Evolutionary conservation across 2,113 vertebrate genomes (phyloP), one percentile per base, ranked within the genome.

Genomic region (Xerus inauris): DNA sequence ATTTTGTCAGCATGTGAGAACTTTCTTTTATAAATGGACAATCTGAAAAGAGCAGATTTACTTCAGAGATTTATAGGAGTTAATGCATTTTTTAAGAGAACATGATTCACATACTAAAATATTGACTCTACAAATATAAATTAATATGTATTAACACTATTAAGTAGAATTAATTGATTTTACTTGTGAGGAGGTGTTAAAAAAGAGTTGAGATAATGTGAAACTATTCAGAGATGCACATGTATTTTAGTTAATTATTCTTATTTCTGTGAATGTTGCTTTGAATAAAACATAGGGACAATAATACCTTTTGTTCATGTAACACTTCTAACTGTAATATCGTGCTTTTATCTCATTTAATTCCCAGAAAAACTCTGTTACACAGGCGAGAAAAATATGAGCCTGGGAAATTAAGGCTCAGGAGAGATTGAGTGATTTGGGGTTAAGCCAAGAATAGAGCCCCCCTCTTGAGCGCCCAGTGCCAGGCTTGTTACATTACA

Each of bases 191-290:
- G 22, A 87, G 22, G 65, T 47, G 28, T 67, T 86, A 26, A 94
- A 54, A 84, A 76, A 67, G 45, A 73, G 32, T 30, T 69, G 62
- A 35, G 42, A n/a, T 45, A 65, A 57, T 62, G 16, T 67, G 42
- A n/a, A 64, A 62, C 24, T 59, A 7, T 38, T 76, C 32, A 67
- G n/a, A 17, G 42, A 81, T 51, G 64, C 42, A 20, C 11, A 24
- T 59, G 38, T 72, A 17, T 73, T 90, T 96, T 92, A 57, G 26
- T 87, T 87, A 82, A 42, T 82, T 76, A 40, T 89, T 89, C 38
- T 38, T 93, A 35, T 87, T 42, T 14, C 62, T 72, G 11, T 54
- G 32, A 35, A 30, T 73, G 6, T 59, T n/a, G 24, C 73, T 95
- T 35, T 71, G 57, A 80, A 85, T 89, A 92, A 95, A 91, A 73